Conservation (phyloP, 2,797 vertebrate genomes). For the Eulemur mongoz region DNA sequence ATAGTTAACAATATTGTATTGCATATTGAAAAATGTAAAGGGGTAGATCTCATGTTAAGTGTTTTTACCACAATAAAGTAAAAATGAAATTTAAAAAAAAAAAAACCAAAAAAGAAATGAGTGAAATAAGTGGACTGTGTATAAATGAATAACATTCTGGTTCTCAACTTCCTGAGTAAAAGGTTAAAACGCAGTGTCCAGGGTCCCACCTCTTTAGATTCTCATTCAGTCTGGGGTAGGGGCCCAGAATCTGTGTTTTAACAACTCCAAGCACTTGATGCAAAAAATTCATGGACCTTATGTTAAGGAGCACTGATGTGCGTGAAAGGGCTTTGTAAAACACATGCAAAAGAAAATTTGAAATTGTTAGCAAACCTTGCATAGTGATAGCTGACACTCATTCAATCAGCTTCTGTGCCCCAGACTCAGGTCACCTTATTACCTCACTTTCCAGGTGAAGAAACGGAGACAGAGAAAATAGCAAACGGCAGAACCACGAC, state of each 20-base stretch:
- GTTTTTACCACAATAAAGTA: background rate
- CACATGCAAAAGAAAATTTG: background rate
- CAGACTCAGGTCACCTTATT: background rate
- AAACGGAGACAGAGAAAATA: background rate
- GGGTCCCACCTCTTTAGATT: background rate
- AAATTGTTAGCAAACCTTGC: background rate
- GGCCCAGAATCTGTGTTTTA: background rate
- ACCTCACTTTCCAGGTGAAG: background rate
- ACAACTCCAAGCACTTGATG: background rate
- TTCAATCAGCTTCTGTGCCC: background rate
- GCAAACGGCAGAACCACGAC: background rate
- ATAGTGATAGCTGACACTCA: background rate
- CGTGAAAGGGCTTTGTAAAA: background rate
- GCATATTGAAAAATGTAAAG: background rate
- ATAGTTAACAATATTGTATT: background rate
- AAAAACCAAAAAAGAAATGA: background rate
- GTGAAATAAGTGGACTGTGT: background rate
- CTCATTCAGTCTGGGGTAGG: background rate
- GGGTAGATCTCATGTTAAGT: background rate
- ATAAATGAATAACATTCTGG: background rate
- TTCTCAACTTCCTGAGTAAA: background rate
- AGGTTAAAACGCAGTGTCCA: background rate
- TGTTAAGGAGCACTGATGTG: background rate
- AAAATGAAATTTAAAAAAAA: background rate
- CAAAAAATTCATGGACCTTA: background rate